Evolutionary conservation across 2,888 invertebrate species (phyloP), one percentile per base, ranked within the genome.

Genomic region (Epinotia nisella): DNA sequence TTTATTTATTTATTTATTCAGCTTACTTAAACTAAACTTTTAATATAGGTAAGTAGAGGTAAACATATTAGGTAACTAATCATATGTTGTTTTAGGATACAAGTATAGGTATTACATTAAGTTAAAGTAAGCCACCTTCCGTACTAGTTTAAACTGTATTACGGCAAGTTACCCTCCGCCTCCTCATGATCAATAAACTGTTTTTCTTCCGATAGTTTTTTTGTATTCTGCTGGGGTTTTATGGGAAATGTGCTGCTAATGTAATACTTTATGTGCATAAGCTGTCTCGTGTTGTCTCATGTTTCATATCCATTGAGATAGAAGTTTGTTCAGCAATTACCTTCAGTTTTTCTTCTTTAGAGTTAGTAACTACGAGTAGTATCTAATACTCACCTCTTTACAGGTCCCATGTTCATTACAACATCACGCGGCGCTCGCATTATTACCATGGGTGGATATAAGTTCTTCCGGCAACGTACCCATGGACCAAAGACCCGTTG

Each of bases 381-480:
- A 2, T n/a, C 58, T 58, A 15, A 58, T 58, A 5, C 2, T 9
- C 0, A 15, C 17, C 19, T 29, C 13, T 7, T 24, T 61, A 5
- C 39, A 66, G 67, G 35, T 49, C 45, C 53, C 7, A n/a, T 17
- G 13, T 72, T 60, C 19, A n/a, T 41, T n/a, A 66, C 49, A 24
- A 51, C 67, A n/a, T 53, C 59, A 13, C 45, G 39, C 11, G 71
- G 71, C 11, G 24, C 39, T 15, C 65, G 62, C 45, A 35, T 59
- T 29, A 55, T 71, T 15, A 17, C 41, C 11, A 59, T 59, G 62
- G 59, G 35, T 13, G 65, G 65, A 0, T 74, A 59, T 68, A 74
- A 71, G 56, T 74, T 70, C 59, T 41, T 56, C 15, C 49, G 35
- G 3, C 74, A 74, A 24, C 5, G 39, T 17, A 39, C 61, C 17